A percentile compares a stretch with the other conserved stretches of the same genome.
These are phyloP conservation scores for Anastrepha obliqua DNA, from an alignment of 1,140 invertebrate species.

Conservation along the genomic window DNA sequence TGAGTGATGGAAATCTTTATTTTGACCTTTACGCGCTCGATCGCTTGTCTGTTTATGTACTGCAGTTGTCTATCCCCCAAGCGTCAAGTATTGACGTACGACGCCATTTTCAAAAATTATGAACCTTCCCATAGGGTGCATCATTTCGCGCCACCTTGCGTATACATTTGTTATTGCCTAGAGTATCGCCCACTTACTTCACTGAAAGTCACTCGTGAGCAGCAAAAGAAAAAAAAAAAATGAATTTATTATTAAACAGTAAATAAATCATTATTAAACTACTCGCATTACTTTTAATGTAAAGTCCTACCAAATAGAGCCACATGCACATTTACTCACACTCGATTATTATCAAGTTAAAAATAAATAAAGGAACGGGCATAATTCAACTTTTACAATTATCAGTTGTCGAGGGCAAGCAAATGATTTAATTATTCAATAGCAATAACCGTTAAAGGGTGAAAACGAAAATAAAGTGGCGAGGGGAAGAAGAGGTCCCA, in stretches of 20 bases:
- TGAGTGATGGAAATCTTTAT: too few species aligned
- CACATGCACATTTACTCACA: not conserved
- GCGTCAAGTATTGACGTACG: too few species aligned
- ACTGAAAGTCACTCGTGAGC: too few species aligned
- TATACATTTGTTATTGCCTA: too few species aligned
- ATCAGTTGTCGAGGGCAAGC: not conserved
- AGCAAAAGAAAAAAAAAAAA: not conserved
- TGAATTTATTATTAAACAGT: not conserved
- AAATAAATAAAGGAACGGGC: not conserved
- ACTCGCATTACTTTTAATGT: not conserved
- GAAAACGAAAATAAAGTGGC: not conserved
- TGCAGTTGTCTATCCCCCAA: too few species aligned
- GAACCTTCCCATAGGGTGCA: too few species aligned
- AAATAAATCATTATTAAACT: not conserved
- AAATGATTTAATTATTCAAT: conserved; percentile 37
- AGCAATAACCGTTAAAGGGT: not conserved
- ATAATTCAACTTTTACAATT: not conserved
- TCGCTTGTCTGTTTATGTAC: too few species aligned
- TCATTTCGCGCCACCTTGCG: too few species aligned
- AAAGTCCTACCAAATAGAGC: not conserved
- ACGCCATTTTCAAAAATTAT: too few species aligned
- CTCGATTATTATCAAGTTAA: not conserved
- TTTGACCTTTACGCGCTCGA: too few species aligned
- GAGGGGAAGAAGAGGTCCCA: not conserved
- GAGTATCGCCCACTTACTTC: too few species aligned